phyloP scores from a whole-genome alignment of 2,797 vertebrate genomes.

The Myotis daubentonii region DNA sequence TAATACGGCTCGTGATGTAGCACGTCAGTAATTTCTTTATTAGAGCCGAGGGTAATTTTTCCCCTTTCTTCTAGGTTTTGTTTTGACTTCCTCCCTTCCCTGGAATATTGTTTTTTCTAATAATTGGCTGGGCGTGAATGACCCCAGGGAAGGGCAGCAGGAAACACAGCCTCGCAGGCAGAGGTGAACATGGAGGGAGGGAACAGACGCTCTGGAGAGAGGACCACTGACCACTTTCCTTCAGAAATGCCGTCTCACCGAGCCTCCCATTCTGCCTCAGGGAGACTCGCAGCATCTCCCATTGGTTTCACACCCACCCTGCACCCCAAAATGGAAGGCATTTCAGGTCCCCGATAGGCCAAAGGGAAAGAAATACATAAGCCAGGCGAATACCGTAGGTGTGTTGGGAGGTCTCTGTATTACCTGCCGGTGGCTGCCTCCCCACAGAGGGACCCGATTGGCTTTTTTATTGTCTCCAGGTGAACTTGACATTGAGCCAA shows the following conservation, averaged over 20 bases:
- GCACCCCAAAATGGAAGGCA: background rate
- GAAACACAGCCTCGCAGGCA: background rate
- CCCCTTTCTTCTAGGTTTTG: slow-evolving; percentile 83
- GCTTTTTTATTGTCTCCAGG: background rate
- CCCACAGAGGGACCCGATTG: background rate
- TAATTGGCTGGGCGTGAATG: slow-evolving; percentile 73
- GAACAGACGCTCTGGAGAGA: background rate
- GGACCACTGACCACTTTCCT: slow-evolving; percentile 51
- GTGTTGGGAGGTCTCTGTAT: background rate
- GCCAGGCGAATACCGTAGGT: background rate
- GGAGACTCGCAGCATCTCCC: background rate
- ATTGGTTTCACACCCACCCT: background rate
- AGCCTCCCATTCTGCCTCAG: slow-evolving; percentile 28
- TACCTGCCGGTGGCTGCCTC: background rate
- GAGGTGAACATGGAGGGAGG: background rate
- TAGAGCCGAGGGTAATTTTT: slow-evolving; percentile 90
- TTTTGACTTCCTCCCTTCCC: slow-evolving; percentile 82
- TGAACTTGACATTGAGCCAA: background rate
- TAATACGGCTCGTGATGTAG: slow-evolving; percentile 95
- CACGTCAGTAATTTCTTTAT: slow-evolving; percentile 93
- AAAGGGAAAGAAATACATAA: background rate
- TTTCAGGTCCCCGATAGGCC: background rate
- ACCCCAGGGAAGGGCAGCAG: background rate
- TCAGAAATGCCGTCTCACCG: slow-evolving; percentile 55
- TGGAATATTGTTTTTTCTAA: slow-evolving; percentile 69